phyloP scores from a whole-genome alignment of 2,888 invertebrate species.

The Gastracanthus pulcherrimus region DNA sequence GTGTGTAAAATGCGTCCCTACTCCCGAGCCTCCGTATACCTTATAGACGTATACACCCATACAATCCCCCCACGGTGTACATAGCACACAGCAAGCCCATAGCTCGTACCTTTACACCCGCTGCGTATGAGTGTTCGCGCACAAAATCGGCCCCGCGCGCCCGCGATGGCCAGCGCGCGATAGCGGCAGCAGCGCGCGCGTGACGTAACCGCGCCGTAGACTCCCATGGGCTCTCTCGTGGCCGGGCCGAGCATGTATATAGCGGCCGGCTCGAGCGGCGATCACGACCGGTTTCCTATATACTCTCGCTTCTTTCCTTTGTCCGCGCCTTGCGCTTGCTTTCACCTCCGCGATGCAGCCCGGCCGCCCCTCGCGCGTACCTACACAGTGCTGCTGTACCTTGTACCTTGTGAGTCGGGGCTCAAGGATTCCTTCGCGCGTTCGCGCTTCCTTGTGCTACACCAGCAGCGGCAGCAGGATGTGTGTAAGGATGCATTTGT shows the following conservation, averaged over 20 bases:
- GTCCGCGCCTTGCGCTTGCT: constrained; percentile 14
- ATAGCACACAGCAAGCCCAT: too few relatives aligned
- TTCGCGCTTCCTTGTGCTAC: not conserved
- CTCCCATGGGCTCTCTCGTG: too few relatives aligned
- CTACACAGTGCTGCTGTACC: too few relatives aligned
- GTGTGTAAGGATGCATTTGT: too few relatives aligned
- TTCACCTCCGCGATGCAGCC: constrained; percentile 2
- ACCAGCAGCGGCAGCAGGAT: too few relatives aligned
- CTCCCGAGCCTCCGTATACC: too few relatives aligned
- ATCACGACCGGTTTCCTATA: constrained; percentile 10
- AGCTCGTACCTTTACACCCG: not conserved
- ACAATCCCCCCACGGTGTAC: too few relatives aligned
- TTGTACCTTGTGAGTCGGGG: not conserved
- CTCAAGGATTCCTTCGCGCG: not conserved
- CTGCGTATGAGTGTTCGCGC: not conserved
- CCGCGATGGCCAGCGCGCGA: not conserved
- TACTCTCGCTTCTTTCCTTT: constrained; percentile 22
- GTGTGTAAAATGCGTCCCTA: too few relatives aligned
- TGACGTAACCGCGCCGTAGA: not conserved
- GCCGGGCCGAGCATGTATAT: too few relatives aligned
- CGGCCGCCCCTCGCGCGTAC: too few relatives aligned
- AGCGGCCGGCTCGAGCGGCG: not conserved
- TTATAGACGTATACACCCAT: too few relatives aligned
- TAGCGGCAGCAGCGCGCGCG: not conserved
- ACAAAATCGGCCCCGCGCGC: not conserved